These are phyloP conservation scores for Caenorhabditis sp. DNA, from an alignment of 2,888 invertebrate genomes.

Conservation along the genomic window DNA sequence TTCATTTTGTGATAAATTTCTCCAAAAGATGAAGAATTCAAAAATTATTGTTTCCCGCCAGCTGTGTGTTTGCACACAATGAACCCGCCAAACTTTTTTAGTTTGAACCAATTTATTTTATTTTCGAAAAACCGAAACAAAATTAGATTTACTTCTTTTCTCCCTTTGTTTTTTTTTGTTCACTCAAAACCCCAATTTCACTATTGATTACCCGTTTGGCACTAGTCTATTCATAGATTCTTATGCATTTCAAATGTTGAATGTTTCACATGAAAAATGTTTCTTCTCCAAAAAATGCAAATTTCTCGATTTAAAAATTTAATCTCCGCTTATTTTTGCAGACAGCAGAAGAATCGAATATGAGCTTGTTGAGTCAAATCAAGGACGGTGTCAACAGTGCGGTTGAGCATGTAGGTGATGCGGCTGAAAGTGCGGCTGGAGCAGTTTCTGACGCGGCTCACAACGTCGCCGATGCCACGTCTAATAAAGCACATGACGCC, in stretches of 20 bases:
- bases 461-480: background rate
- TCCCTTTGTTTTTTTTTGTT: no score
- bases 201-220: no score
- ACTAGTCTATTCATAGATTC: background rate
- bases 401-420: constrained; percentile 10
- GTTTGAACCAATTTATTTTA: no score
- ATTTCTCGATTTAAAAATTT: background rate
- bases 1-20: no score
- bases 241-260: background rate
- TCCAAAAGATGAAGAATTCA: no score
- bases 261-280: constrained; percentile 1
- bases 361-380: constrained; percentile 30
- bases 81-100: no score
- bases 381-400: constrained; percentile 20
- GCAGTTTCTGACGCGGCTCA: constrained; percentile 7
- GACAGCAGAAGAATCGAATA: constrained; percentile 11
- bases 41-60: no score
- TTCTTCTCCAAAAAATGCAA: background rate
- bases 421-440: constrained; percentile 16
- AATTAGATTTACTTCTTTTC: no score
- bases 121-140: no score
- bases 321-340: constrained; percentile 1
- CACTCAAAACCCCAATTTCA: no score
- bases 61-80: no score
- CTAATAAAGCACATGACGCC: constrained; percentile 10